These are phyloP conservation scores for Fulmarus glacialis DNA, from an alignment of 2,113 vertebrate species.

Conservation along the genomic window DNA sequence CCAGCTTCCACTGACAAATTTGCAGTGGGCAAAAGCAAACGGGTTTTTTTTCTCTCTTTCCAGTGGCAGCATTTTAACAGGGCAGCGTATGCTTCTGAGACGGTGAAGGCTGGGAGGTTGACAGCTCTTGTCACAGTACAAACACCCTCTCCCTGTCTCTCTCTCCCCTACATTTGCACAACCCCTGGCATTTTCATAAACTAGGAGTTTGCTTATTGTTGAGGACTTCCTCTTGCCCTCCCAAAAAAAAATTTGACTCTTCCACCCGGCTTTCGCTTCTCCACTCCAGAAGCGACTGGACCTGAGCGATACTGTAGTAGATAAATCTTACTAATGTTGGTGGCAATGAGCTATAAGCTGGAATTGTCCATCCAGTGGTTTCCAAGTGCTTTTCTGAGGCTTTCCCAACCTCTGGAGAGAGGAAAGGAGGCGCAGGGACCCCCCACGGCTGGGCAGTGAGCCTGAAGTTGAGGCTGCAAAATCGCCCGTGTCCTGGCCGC, in stretches of 20 bases:
- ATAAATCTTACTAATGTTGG: fast-evolving
- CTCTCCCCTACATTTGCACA: background rate
- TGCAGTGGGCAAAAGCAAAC: background rate
- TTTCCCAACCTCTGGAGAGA: background rate
- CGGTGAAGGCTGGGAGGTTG: background rate
- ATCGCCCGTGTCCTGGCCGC: fast-evolving
- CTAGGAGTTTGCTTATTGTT: background rate
- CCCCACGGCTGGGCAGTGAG: background rate
- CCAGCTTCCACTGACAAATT: background rate
- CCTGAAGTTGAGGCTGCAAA: background rate
- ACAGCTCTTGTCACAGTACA: background rate
- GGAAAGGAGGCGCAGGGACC: background rate
- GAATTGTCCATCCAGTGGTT: background rate
- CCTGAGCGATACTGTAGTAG: fast-evolving
- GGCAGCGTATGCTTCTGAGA: background rate
- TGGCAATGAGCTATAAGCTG: background rate
- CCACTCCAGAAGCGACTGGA: fast-evolving
- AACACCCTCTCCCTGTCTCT: background rate
- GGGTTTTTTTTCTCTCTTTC: background rate
- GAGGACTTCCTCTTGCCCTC: background rate
- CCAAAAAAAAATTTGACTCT: background rate
- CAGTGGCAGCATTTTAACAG: background rate
- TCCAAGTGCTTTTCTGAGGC: background rate
- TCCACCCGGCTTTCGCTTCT: fast-evolving
- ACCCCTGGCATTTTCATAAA: background rate